Percentiles rank a stretch among this genome's conserved stretches.
These are phyloP conservation scores for Ips nitidus DNA, from an alignment of 1,140 invertebrate genomes.

Conservation along the genomic window DNA sequence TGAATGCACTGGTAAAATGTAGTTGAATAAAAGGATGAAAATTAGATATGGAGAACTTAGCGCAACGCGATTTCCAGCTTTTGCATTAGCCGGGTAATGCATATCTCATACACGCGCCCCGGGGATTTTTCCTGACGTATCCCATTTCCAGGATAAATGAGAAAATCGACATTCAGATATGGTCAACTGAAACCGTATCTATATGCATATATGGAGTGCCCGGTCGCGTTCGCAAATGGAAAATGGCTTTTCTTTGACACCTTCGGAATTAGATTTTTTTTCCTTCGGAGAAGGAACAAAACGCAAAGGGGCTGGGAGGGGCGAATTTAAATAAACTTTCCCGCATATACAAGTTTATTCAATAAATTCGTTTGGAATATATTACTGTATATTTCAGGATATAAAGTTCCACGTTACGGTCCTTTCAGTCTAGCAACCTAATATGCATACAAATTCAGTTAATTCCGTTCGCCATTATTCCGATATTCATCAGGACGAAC, in stretches of 20 bases:
- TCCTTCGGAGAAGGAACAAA: constrained; percentile 45
- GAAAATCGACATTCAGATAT: constrained; percentile 42
- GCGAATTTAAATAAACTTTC: neutral
- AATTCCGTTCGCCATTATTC: constrained; percentile 6
- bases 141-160: constrained; percentile 39
- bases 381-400: too few species aligned
- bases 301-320: neutral
- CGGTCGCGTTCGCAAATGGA: constrained; percentile 43
- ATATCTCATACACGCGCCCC: constrained; percentile 30
- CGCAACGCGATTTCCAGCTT: neutral
- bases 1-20: too few species aligned
- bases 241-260: constrained; percentile 55
- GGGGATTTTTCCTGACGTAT: constrained; percentile 37
- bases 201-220: constrained; percentile 51
- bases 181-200: constrained; percentile 48
- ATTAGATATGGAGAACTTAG: too few species aligned
- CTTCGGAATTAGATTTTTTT: constrained; percentile 54
- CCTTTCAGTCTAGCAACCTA: neutral
- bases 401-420: too few species aligned
- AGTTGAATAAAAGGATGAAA: too few species aligned
- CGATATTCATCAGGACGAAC: constrained; percentile 7
- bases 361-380: too few species aligned
- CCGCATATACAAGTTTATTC: too few species aligned
- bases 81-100: constrained; percentile 11
- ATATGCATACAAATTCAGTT: neutral